phyloP scores from a whole-genome alignment of 2,113 vertebrate species.

The Odocoileus hemionus region DNA sequence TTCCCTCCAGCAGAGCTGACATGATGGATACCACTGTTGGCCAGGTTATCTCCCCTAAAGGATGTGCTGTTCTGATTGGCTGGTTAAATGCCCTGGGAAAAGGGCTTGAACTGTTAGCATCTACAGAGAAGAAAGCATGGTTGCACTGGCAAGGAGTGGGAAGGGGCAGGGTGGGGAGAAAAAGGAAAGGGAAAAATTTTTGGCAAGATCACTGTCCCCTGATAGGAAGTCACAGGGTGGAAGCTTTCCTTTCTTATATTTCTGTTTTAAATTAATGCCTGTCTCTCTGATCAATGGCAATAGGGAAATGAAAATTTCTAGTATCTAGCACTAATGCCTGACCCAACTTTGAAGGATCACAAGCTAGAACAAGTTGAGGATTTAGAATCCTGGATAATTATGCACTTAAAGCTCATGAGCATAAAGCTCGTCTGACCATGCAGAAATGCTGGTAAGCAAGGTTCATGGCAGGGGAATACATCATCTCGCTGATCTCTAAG shows the following conservation, averaged over 20 bases:
- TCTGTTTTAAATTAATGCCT: slow-evolving; percentile 25
- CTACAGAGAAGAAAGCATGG: slow-evolving; percentile 59
- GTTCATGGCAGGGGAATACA: slow-evolving; percentile 7
- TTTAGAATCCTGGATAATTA: slow-evolving; percentile 53
- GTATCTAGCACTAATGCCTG: slow-evolving; percentile 42
- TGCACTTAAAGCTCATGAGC: slow-evolving; percentile 59
- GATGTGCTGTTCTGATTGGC: slow-evolving; percentile 56
- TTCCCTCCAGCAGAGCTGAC: slow-evolving; percentile 37
- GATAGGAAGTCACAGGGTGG: slow-evolving; percentile 42
- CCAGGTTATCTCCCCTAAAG: slow-evolving; percentile 47
- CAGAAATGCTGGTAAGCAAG: slow-evolving; percentile 56
- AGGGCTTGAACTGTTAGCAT: slow-evolving; percentile 47
- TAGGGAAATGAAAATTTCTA: slow-evolving; percentile 45
- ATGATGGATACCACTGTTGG: not conserved
- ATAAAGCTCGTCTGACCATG: slow-evolving; percentile 61
- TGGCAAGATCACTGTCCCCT: slow-evolving; percentile 62
- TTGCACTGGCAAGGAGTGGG: slow-evolving; percentile 33
- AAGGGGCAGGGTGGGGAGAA: not conserved
- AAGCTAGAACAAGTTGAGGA: slow-evolving; percentile 53
- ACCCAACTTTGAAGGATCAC: slow-evolving; percentile 46
- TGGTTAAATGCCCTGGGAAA: slow-evolving; percentile 51
- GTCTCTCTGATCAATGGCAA: slow-evolving; percentile 42
- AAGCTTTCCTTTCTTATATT: slow-evolving; percentile 49
- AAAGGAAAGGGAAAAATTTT: slow-evolving; percentile 38
- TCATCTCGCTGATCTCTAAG: not conserved